A percentile compares a stretch with the other conserved stretches of the same genome.
These are phyloP conservation scores for Agonopterix arenella DNA, from an alignment of 2,888 invertebrate genomes.

Conservation along the genomic window DNA sequence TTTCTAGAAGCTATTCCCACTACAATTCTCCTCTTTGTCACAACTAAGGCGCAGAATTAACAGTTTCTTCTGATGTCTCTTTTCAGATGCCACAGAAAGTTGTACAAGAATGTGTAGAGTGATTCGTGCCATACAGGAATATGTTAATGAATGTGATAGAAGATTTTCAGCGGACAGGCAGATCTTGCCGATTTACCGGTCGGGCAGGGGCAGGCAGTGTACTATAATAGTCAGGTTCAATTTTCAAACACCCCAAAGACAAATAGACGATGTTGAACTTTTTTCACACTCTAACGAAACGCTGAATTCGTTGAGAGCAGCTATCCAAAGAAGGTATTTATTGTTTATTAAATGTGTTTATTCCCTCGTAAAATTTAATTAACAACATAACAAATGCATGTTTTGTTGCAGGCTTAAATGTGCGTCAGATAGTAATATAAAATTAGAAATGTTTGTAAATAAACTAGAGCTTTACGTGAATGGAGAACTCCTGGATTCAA, in stretches of 20 bases:
- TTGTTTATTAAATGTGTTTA: neutral
- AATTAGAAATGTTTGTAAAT: constrained; percentile 93
- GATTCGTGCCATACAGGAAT: constrained; percentile 95
- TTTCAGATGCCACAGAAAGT: constrained; percentile 56
- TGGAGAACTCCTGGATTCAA: constrained; percentile 90
- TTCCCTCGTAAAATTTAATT: neutral
- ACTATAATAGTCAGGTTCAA: constrained; percentile 86
- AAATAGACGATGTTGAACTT: constrained; percentile 94
- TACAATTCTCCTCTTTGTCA: no score
- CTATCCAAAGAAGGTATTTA: constrained; percentile 80
- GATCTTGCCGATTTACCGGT: constrained; percentile 92
- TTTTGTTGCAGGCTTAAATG: constrained; percentile 60
- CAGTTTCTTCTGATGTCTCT: neutral
- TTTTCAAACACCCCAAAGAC: constrained; percentile 91
- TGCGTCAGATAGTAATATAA: constrained; percentile 79
- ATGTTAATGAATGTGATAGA: constrained; percentile 95
- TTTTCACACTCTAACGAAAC: constrained; percentile 97
- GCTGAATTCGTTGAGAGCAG: constrained; percentile 88
- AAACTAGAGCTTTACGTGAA: constrained; percentile 94
- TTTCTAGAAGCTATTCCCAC: no score
- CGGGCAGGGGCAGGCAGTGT: constrained; percentile 93
- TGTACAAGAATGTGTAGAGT: constrained; percentile 91
- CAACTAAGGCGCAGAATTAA: no score
- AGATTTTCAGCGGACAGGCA: constrained; percentile 91
- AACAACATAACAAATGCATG: neutral